These are phyloP conservation scores for Grammomys dolichurus DNA, from an alignment of 2,113 vertebrate genomes.

Conservation along the genomic window DNA sequence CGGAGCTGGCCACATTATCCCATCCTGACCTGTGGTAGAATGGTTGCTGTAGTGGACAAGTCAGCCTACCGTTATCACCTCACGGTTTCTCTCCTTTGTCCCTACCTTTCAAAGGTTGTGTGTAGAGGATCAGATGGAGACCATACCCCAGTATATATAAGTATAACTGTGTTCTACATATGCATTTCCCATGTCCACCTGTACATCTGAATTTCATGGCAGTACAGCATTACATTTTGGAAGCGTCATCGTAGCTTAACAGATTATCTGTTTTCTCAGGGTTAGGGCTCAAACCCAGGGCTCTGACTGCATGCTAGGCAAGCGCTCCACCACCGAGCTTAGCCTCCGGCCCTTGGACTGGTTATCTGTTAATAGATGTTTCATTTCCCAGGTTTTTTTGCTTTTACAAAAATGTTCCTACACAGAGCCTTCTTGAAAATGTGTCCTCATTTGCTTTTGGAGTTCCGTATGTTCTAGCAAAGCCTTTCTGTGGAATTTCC, in stretches of 20 bases:
- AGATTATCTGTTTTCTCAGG: too few relatives aligned
- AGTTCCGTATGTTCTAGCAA: not conserved
- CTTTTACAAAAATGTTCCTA: constrained; percentile 1
- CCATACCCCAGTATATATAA: not conserved
- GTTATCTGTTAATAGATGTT: not conserved
- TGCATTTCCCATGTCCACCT: not conserved
- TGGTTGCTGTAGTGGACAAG: not conserved
- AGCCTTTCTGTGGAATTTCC: not conserved
- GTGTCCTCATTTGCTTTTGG: not conserved
- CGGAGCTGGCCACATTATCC: not conserved
- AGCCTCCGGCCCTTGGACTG: too few relatives aligned
- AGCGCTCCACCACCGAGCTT: not conserved
- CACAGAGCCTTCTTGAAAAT: constrained; percentile 13
- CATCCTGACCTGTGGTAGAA: not conserved
- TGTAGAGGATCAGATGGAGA: accelerated
- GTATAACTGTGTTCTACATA: not conserved
- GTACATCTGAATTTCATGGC: not conserved
- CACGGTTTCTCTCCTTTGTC: not conserved
- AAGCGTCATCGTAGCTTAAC: not conserved
- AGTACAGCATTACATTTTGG: not conserved
- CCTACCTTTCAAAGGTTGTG: not conserved
- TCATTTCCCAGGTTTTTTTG: not conserved
- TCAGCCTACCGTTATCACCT: not conserved
- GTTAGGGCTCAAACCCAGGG: not conserved
- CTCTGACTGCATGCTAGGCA: not conserved